These are phyloP conservation scores for silkworm (Bombyx mori) DNA, from an alignment of 1,140 invertebrate genomes.

Conservation along the genomic window DNA sequence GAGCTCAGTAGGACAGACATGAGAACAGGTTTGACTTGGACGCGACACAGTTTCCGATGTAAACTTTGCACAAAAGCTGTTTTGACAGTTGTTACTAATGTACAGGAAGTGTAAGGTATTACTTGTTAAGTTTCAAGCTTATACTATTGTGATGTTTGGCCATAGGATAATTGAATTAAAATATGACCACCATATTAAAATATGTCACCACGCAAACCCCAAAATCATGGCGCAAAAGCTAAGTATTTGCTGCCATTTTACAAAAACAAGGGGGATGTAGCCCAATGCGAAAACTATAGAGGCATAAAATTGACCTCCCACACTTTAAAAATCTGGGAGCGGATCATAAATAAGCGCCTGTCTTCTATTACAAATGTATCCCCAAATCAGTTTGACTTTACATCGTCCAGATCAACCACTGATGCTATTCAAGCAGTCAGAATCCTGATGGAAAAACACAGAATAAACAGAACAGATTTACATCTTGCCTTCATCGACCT, in stretches of 20 bases:
- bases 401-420: constrained; percentile 4
- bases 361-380: constrained; percentile 2
- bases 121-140: neutral
- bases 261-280: constrained; percentile 16
- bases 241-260: constrained; percentile 10
- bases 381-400: constrained; percentile 12
- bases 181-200: too few species aligned
- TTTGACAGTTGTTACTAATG: neutral
- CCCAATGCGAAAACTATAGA: constrained; percentile 15
- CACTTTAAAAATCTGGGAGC: neutral
- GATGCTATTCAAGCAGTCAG: constrained; percentile 17
- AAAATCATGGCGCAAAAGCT: constrained; percentile 12
- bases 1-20: constrained; percentile 28
- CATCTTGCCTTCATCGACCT: constrained; percentile 20
- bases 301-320: constrained; percentile 13
- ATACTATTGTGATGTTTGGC: too few species aligned
- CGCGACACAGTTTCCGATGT: constrained; percentile 21
- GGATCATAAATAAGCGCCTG: neutral
- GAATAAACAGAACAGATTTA: constrained; percentile 11
- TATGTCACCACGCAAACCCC: constrained; percentile 3
- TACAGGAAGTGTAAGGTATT: neutral
- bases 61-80: constrained; percentile 10
- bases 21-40: constrained; percentile 25
- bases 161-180: too few species aligned
- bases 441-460: constrained; percentile 20